These are phyloP conservation scores for Gobio gobio DNA, from an alignment of 2,113 vertebrate species.

Conservation along the genomic window DNA sequence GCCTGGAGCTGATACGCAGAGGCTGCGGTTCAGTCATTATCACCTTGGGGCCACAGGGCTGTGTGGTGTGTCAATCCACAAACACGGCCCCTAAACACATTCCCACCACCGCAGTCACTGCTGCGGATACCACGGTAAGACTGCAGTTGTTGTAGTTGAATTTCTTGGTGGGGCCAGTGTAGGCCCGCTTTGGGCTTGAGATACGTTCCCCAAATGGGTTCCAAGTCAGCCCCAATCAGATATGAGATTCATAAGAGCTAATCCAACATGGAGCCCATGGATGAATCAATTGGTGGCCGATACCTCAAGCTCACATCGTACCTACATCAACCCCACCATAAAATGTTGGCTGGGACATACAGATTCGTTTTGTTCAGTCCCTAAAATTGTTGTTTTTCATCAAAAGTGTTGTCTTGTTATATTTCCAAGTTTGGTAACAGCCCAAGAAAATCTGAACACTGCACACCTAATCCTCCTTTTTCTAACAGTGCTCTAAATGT, in stretches of 20 bases:
- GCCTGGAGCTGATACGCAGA: slow-evolving; percentile 76
- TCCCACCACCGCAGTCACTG: slow-evolving; percentile 77
- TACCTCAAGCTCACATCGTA: too few relatives aligned
- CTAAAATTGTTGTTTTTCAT: not conserved
- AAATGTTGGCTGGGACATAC: not conserved
- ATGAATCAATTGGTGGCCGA: too few relatives aligned
- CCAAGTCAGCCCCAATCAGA: too few relatives aligned
- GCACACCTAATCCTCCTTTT: not conserved
- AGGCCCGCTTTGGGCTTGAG: too few relatives aligned
- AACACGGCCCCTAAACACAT: slow-evolving; percentile 80
- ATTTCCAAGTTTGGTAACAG: not conserved
- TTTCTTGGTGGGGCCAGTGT: too few relatives aligned
- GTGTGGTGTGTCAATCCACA: slow-evolving; percentile 81
- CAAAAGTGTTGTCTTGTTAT: not conserved
- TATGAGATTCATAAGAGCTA: too few relatives aligned
- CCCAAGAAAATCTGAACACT: not conserved
- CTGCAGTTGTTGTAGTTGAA: not conserved
- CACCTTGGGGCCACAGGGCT: slow-evolving; percentile 90
- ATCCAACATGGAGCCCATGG: too few relatives aligned
- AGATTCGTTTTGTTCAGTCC: not conserved
- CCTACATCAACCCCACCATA: too few relatives aligned
- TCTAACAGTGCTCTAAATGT: not conserved
- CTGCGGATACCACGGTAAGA: slow-evolving; percentile 93
- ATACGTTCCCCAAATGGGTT: too few relatives aligned
- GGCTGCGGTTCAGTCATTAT: slow-evolving; percentile 86